Conservation (phyloP, 2,113 vertebrate species). For the Polyodon spathula region DNA sequence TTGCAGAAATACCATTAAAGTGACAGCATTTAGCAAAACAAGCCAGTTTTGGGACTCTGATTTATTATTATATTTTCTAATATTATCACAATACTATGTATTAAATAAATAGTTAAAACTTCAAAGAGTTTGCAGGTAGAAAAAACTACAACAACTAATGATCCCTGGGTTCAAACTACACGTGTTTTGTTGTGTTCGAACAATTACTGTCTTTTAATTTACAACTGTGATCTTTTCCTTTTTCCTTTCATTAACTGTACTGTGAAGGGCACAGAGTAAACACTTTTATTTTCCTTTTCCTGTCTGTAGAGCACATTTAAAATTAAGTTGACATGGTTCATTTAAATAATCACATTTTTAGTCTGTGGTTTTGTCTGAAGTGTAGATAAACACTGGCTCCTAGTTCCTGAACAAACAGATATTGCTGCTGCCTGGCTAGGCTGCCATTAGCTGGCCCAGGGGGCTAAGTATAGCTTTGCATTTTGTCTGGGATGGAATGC, state of each 20-base stretch:
- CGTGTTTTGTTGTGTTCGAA: no score
- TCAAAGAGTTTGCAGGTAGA: no score
- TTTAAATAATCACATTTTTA: constrained; percentile 6
- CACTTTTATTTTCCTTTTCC: background rate
- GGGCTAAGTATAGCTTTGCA: constrained; percentile 7
- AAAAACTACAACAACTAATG: no score
- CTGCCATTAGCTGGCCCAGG: constrained; percentile 5
- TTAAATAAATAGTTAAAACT: no score
- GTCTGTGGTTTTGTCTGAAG: constrained; percentile 20
- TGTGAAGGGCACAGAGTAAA: background rate
- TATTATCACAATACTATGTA: no score
- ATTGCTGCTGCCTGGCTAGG: constrained; percentile 13
- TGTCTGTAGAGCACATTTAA: constrained; percentile 14
- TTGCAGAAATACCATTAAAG: no score
- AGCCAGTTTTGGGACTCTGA: no score
- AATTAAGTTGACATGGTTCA: constrained; percentile 3
- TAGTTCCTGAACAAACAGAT: background rate
- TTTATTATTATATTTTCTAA: no score
- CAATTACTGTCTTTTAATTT: background rate
- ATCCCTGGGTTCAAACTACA: no score
- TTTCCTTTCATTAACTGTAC: background rate
- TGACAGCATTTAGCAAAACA: no score
- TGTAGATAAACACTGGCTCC: constrained; percentile 13
- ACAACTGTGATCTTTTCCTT: background rate
- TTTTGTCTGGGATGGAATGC: constrained; percentile 17